Evolutionary conservation across 2,797 vertebrate genomes (phyloP), one percentile per base, ranked within the genome.

Genomic region (Strix occidentalis): DNA sequence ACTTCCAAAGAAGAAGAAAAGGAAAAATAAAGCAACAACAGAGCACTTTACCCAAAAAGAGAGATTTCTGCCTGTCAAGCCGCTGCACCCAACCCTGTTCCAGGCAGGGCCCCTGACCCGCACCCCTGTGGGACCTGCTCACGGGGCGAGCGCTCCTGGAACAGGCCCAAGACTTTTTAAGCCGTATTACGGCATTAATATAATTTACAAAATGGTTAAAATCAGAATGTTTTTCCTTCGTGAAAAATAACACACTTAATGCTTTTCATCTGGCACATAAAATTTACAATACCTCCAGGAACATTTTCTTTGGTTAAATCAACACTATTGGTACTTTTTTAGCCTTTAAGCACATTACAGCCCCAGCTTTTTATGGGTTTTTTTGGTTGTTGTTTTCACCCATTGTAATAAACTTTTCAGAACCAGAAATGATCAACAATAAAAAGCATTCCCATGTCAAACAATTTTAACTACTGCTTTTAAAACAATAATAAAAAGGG

Each of bases 241-340:
- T 60, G 95, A 97, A 98, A 97, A 98, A 98, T 96, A 97, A 96
- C 95, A 97, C 85, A 95, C 95, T 97, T 98, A 98, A 98, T 98
- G 97, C 90, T 96, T 98, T 98, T 98, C 98, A 97, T 96, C 97
- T 98, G 98, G 98, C 97, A 97, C 97, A 97, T 98, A 98, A 98
- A 98, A 97, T 98, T 98, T 98, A 98, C 97, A 98, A 86, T 97
- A 98, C 97, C 97, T 98, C 89, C 93, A 97, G 97, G 97, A 97
- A 95, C 96, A 89, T 97, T 97, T 97, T 98, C 97, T 97, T 97
- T 97, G 97, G 97, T 97, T 98, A 96, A 97, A 96, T 92, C 97
- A 97, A 97, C 96, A 98, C 93, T 93, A 94, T 93, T 90, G 96
- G 97, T 97, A 96, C 96, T 90, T 97, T 97, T 93, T 98, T 91